Evolutionary conservation across 2,113 vertebrate species (phyloP).

Genomic region (Eclectus roratus): DNA sequence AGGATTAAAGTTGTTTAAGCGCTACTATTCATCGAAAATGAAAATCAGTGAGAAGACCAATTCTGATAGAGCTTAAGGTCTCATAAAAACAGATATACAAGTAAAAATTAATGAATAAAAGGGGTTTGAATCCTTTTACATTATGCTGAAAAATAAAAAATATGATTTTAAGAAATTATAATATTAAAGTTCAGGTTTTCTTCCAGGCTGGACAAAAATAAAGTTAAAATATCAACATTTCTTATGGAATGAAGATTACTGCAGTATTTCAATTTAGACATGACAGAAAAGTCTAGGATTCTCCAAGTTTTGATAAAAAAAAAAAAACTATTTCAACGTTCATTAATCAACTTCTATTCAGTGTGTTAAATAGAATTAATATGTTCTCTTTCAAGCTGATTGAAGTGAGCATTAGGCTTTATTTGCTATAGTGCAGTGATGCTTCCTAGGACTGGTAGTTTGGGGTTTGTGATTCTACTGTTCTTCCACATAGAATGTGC

Average conservation of each 20-base stretch:
- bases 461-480: not conserved
- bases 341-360: not conserved
- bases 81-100: not conserved
- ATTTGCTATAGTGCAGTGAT: not conserved
- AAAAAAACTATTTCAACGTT: not conserved
- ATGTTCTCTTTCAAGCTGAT: not conserved
- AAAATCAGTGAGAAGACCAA: not conserved
- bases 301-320: not conserved
- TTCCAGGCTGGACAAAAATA: not conserved
- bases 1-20: not conserved
- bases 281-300: not conserved
- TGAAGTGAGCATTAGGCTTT: not conserved
- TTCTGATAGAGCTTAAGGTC: not conserved
- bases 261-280: not conserved
- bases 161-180: not conserved
- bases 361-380: not conserved
- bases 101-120: not conserved
- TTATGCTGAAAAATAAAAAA: not conserved
- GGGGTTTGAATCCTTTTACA: not conserved
- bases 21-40: not conserved
- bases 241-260: not conserved
- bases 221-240: not conserved
- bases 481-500: not conserved
- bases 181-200: not conserved
- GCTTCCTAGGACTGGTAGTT: not conserved